These are phyloP conservation scores for Rosalia funebris DNA, from an alignment of 2,888 invertebrate genomes.

Conservation along the genomic window DNA sequence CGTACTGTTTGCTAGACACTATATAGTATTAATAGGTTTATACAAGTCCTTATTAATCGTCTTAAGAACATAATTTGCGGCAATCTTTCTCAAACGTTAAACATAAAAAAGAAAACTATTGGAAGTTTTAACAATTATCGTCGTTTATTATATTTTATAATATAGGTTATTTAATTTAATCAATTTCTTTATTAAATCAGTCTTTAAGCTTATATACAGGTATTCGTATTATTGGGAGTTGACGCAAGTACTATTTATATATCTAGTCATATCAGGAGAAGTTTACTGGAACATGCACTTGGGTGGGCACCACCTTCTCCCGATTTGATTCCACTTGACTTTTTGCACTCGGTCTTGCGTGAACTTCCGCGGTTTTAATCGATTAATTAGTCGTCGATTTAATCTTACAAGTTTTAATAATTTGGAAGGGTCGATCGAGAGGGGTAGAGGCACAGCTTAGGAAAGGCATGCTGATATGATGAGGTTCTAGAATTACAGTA, in stretches of 20 bases:
- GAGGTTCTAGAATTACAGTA: conserved; percentile 45
- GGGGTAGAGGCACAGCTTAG: conserved; percentile 54
- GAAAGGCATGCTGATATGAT: conserved; percentile 59
- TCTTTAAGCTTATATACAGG: conserved; percentile 46
- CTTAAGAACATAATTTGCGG: conserved; percentile 23
- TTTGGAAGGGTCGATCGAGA: conserved; percentile 32
- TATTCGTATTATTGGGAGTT: conserved; percentile 1
- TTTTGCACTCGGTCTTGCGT: too few species aligned
- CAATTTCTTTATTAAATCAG: conserved; percentile 44
- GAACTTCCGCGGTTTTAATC: too few species aligned
- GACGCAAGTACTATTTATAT: not conserved
- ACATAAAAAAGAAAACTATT: too few species aligned
- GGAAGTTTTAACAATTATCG: conserved; percentile 14
- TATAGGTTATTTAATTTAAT: conserved; percentile 27
- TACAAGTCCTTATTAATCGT: conserved; percentile 7
- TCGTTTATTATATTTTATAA: conserved; percentile 8
- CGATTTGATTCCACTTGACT: too few species aligned
- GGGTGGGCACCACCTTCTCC: too few species aligned
- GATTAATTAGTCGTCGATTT: too few species aligned
- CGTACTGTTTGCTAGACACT: conserved; percentile 10
- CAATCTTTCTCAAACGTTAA: conserved; percentile 1
- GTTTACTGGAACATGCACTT: conserved; percentile 14
- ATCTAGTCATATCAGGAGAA: too few species aligned
- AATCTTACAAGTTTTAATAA: conserved; percentile 27
- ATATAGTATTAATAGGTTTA: conserved; percentile 8